Percentiles rank a stretch among this genome's conserved stretches.
Evolutionary conservation across 2,113 vertebrate genomes (phyloP).

Genomic region (Rhinolophus sinicus): DNA sequence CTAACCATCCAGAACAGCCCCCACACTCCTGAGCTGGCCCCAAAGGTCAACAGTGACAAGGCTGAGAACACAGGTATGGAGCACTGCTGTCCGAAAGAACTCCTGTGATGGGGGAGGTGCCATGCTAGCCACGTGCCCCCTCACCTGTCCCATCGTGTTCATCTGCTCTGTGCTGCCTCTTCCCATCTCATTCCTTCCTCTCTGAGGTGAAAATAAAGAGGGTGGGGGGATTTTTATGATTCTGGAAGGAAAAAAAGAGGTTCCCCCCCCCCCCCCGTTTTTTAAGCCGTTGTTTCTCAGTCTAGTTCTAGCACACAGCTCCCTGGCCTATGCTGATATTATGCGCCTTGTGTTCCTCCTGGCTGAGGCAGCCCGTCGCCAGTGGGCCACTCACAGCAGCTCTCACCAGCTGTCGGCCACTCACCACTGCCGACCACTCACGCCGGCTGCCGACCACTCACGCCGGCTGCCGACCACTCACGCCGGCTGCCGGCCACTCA

Average conservation of each 20-base stretch:
- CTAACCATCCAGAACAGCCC: neutral
- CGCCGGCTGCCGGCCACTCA: too few species aligned
- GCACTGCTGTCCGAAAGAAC: neutral
- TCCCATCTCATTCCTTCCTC: constrained; percentile 82
- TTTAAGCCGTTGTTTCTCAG: too few species aligned
- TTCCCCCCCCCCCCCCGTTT: too few species aligned
- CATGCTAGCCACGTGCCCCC: neutral
- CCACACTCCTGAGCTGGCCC: neutral
- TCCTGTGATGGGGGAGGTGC: neutral
- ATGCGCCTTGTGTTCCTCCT: too few species aligned
- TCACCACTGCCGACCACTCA: too few species aligned
- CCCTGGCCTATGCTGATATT: too few species aligned
- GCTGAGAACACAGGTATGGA: neutral
- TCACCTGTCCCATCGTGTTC: neutral
- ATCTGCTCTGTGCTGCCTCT: constrained; percentile 82
- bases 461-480: too few species aligned
- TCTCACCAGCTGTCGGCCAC: too few species aligned
- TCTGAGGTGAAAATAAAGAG: constrained; percentile 79
- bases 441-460: too few species aligned
- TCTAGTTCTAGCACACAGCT: too few species aligned
- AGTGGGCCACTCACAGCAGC: too few species aligned
- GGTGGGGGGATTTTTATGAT: constrained; percentile 78
- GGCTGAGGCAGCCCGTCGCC: too few species aligned
- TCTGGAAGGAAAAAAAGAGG: constrained; percentile 76
- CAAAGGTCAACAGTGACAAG: neutral